Evolutionary conservation across 2,888 invertebrate species (phyloP).

Genomic region (Mellilla xanthometata): DNA sequence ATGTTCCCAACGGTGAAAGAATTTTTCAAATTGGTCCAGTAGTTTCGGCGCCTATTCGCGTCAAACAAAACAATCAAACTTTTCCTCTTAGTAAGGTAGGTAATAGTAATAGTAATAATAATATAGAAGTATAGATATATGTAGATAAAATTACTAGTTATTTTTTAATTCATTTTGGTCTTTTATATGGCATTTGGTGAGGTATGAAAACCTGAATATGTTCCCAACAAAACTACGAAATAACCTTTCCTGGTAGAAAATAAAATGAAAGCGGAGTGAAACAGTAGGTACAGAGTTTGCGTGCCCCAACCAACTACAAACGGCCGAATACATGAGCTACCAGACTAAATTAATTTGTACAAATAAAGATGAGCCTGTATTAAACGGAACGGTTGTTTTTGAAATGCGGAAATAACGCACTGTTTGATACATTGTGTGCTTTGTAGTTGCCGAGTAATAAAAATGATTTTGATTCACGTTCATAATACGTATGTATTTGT

Average conservation of each 20-base stretch:
- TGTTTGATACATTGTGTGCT: no score
- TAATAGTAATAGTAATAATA: no score
- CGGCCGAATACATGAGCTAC: not conserved
- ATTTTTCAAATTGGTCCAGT: no score
- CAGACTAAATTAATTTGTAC: slow-evolving; percentile 7
- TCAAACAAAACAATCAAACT: no score
- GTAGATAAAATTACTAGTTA: no score
- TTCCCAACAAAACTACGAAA: not conserved
- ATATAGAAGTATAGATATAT: no score
- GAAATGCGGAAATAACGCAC: not conserved
- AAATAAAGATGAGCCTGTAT: slow-evolving; percentile 4
- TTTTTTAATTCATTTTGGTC: not conserved
- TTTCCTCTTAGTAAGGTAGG: no score
- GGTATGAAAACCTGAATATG: slow-evolving; percentile 3
- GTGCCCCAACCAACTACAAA: slow-evolving; percentile 1
- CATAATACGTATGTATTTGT: no score
- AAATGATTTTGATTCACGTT: no score
- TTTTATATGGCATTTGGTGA: slow-evolving; percentile 1
- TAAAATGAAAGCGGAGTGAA: slow-evolving; percentile 1
- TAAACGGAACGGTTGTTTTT: slow-evolving; percentile 5
- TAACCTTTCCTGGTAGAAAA: not conserved
- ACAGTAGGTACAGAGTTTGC: not conserved
- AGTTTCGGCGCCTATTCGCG: no score
- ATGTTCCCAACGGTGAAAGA: no score
- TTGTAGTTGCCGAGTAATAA: no score